These are phyloP conservation scores for Capromys pilorides DNA, from an alignment of 2,797 vertebrate species.

Conservation along the genomic window DNA sequence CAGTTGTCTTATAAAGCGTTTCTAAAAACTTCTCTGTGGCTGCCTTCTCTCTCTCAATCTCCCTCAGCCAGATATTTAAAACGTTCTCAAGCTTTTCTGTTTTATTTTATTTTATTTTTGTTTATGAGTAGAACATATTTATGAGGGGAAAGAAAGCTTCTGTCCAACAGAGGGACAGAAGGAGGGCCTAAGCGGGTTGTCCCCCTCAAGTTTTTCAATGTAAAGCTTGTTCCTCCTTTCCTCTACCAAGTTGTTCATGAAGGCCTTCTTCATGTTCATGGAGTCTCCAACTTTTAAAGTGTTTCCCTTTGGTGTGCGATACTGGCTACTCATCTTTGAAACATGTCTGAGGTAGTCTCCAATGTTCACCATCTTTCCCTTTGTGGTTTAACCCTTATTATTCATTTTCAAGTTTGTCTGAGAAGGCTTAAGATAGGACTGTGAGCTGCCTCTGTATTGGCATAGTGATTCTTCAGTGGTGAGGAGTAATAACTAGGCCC, in stretches of 20 bases:
- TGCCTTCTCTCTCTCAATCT: conserved; percentile 68
- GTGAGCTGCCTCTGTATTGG: not conserved
- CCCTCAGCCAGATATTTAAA: not conserved
- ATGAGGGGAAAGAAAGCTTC: no score
- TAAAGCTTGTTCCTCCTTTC: conserved; percentile 61
- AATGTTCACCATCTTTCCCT: not conserved
- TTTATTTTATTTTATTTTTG: no score
- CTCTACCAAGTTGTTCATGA: conserved; percentile 63
- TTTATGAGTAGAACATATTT: no score
- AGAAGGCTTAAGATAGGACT: not conserved
- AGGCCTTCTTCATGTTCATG: not conserved
- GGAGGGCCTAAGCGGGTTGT: no score
- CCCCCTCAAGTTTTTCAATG: conserved; percentile 62
- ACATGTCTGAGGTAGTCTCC: not conserved
- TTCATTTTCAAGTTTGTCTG: not conserved
- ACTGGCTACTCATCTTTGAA: conserved; percentile 2
- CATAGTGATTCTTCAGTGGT: not conserved
- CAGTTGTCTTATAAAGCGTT: conserved; percentile 62
- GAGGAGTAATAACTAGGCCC: conserved; percentile 42
- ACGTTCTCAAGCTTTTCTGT: no score
- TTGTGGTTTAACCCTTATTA: not conserved
- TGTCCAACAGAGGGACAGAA: no score
- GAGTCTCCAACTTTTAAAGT: not conserved
- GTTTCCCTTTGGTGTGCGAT: not conserved
- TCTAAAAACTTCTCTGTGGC: conserved; percentile 34